phyloP scores from a whole-genome alignment of 2,888 invertebrate species.

The Acronicta leporina region DNA sequence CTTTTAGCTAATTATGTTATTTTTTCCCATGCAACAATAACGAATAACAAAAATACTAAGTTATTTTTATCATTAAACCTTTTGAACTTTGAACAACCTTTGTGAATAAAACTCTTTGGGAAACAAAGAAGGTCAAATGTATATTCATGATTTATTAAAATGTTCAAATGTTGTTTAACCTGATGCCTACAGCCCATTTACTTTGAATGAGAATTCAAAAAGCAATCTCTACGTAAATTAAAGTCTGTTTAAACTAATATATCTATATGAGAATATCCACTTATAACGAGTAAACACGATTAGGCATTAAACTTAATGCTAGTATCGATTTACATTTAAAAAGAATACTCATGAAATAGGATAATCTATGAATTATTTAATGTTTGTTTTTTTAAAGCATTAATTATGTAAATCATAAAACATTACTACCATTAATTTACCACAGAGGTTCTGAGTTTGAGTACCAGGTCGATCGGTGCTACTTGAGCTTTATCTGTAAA shows the following conservation, averaged over 20 bases:
- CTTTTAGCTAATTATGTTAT: too few relatives aligned
- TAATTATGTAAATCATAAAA: too few relatives aligned
- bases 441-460: too few relatives aligned
- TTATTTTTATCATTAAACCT: slow-evolving; percentile 16
- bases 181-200: slow-evolving; percentile 22
- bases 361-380: slow-evolving; percentile 3
- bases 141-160: slow-evolving; percentile 28
- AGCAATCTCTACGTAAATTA: slow-evolving; percentile 32
- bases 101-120: slow-evolving; percentile 30
- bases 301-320: slow-evolving; percentile 33
- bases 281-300: slow-evolving; percentile 21
- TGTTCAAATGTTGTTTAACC: slow-evolving; percentile 33
- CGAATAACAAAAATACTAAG: slow-evolving; percentile 2
- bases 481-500: too few relatives aligned
- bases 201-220: slow-evolving; percentile 29
- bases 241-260: slow-evolving; percentile 33
- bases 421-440: too few relatives aligned
- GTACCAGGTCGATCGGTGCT: too few relatives aligned
- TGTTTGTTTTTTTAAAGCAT: too few relatives aligned
- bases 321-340: slow-evolving; percentile 38
- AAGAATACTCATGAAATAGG: slow-evolving; percentile 9
- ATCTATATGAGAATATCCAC: slow-evolving; percentile 43
- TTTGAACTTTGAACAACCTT: slow-evolving; percentile 41
- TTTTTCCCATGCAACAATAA: background rate
- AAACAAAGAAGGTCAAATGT: slow-evolving; percentile 32